Base-by-base conservation (phyloP, 2,113 vertebrate species). In the Macquaria australasica region DNA sequence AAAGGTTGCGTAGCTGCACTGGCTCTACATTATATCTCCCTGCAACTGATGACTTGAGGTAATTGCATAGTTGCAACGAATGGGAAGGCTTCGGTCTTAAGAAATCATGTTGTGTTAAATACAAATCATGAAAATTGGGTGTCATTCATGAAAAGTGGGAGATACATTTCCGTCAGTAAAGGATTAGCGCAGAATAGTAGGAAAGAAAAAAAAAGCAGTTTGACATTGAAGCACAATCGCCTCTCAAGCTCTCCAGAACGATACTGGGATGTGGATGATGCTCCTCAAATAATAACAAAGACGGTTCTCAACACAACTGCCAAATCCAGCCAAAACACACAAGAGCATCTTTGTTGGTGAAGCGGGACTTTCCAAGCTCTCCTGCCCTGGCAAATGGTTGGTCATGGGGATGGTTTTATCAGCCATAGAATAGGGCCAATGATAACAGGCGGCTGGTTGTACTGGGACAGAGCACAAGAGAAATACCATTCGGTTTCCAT, bases 331-430 rank as follows among this genome's bases (percentile, higher is more conserved):
- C 53, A 59, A 71, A 79, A 82, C 3, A 53, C 81, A 88, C 77
- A 88, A 69, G 25, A 66, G 74, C 28, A 15, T 85, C 25, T 81
- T 82, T 90, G 87, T 87, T 70, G 80, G 77, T 3, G 23, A 18
- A 56, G 23, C 3, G 79, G 89, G 85, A 53, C 41, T 89, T 84
- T 84, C 83, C 74, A 1, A 12, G 39, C 34, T 41, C 53, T 66
- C 10, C 43, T 70, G 72, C n/a, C 23, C 62, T n/a, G 87, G 23
- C 37, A 20, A 28, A 43, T 2, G 56, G 25, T 23, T 18, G 75
- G 83, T 92, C 81, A 84, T 55, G 78, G 75, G 81, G 79, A 62
- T 5, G n/a, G 31, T 51, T 31, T 23, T 41, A 59, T 75, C 53
- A 51, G 56, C 25, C 60, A 6, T 34, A 60, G 43, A 77, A 48